Percentiles rank a stretch among this genome's conserved stretches.
These are phyloP conservation scores for Shargacucullia verbasci DNA, from an alignment of 2,888 invertebrate species.

Conservation along the genomic window DNA sequence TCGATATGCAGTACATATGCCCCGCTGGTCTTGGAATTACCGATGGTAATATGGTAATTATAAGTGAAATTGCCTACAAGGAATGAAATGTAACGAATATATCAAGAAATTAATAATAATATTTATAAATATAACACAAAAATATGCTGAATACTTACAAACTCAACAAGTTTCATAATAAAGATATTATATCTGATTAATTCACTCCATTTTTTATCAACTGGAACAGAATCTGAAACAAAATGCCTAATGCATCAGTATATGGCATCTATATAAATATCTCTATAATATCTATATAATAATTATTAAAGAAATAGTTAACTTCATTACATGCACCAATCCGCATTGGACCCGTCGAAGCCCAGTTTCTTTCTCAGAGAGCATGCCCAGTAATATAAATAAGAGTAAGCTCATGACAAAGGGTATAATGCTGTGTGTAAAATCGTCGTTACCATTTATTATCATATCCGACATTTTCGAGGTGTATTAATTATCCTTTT, in stretches of 20 bases:
- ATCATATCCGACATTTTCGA: constrained; percentile 83
- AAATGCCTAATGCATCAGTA: too few relatives aligned
- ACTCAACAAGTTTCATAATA: constrained; percentile 85
- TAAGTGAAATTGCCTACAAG: constrained; percentile 78
- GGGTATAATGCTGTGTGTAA: not conserved
- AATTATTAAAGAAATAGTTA: too few relatives aligned
- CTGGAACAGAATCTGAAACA: constrained; percentile 81
- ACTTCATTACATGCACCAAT: too few relatives aligned
- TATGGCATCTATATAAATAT: too few relatives aligned
- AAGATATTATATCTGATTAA: constrained; percentile 84
- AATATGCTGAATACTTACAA: constrained; percentile 75
- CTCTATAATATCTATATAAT: too few relatives aligned
- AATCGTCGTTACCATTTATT: constrained; percentile 76
- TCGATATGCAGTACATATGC: constrained; percentile 86
- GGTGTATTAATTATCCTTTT: constrained; percentile 17
- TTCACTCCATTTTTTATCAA: constrained; percentile 84
- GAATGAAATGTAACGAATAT: constrained; percentile 58
- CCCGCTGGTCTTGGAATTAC: constrained; percentile 76
- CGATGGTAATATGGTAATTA: constrained; percentile 74
- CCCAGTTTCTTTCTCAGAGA: too few relatives aligned
- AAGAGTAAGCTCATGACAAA: not conserved
- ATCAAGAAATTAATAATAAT: constrained; percentile 34
- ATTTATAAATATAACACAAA: constrained; percentile 25
- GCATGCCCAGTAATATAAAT: too few relatives aligned
- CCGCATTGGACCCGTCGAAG: too few relatives aligned